Base-by-base conservation (phyloP, 2,888 invertebrate species). In the Folsomia candida region DNA sequence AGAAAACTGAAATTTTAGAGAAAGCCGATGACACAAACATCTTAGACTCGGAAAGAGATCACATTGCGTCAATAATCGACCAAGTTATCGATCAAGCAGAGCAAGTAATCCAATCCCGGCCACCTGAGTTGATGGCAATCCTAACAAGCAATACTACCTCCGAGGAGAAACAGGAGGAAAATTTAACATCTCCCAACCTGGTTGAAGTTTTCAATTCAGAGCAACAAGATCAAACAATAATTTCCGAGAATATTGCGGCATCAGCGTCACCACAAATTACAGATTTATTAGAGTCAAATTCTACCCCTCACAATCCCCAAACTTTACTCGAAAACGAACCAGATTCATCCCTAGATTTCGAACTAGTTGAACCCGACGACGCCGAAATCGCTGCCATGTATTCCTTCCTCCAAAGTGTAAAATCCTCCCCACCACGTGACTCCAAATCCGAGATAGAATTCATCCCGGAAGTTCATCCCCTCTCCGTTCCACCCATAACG, bases 401-500 rank as follows among this genome's bases (percentile, higher is more conserved):
- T 14, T 37, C 14, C 14, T 37, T 4, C 14, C 6, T 14, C 14
- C n/a, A n/a, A n/a, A n/a, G n/a, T n/a, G n/a, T n/a, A n/a, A n/a
- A n/a, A n/a, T n/a, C n/a, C n/a, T n/a, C n/a, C n/a, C n/a, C n/a
- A n/a, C n/a, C n/a, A n/a, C n/a, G n/a, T 6, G 26, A 18, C 6
- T 11, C 51, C 9, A 11, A 24, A 51, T 2, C 11, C 2, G 57
- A 57, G n/a, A 22, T 47, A 25, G 66, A 57, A 24, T 54, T 54
- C 26, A 51, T 66, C 26, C 66, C 66, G 1, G 57, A n/a, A 37
- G 63, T 29, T 37, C 22, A 51, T 22, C 63, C 63, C 63, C 51
- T n/a, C 25, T 29, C 29, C 24, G 51, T 64, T 37, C 63, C 63
- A n/a, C 63, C 63, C 37, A 51, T 64, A 64, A 54, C 54, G 6